Conservation (phyloP, 1,140 invertebrate genomes). For the Eumaeus atala region DNA sequence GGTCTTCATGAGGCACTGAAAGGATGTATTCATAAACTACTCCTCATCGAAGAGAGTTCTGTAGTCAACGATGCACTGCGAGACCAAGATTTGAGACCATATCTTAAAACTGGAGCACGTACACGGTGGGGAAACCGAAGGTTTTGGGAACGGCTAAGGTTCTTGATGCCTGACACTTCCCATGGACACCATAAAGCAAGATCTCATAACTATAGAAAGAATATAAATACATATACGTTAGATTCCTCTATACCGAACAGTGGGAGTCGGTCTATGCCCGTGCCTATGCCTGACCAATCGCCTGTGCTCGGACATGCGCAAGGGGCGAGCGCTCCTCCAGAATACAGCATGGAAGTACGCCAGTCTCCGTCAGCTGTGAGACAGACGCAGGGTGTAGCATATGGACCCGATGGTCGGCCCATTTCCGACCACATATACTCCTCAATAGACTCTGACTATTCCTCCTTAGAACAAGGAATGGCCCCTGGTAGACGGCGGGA, state of each 20-base stretch:
- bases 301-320: conserved; percentile 65
- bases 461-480: conserved; percentile 69
- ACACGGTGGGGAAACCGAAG: conserved; percentile 91
- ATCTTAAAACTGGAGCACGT: conserved; percentile 87
- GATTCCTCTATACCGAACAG: conserved; percentile 78
- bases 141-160: conserved; percentile 93
- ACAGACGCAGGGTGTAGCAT: conserved; percentile 63
- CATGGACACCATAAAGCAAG: conserved; percentile 54
- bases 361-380: conserved; percentile 67
- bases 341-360: conserved; percentile 61
- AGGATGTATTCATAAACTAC: conserved; percentile 86
- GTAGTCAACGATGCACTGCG: conserved; percentile 85
- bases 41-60: conserved; percentile 87
- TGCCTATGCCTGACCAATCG: conserved; percentile 67
- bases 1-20: conserved; percentile 90
- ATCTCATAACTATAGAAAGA: conserved; percentile 78
- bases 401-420: conserved; percentile 76
- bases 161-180: conserved; percentile 84
- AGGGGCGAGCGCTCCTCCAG: conserved; percentile 69
- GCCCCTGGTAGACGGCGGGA: conserved; percentile 61
- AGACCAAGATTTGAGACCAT: conserved; percentile 90
- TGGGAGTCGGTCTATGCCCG: conserved; percentile 68
- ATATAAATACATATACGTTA: conserved; percentile 86
- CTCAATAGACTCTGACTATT: conserved; percentile 89
- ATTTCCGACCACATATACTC: conserved; percentile 91